Base-by-base conservation (phyloP, 2,113 vertebrate species). In the Emydocephalus ijimae region DNA sequence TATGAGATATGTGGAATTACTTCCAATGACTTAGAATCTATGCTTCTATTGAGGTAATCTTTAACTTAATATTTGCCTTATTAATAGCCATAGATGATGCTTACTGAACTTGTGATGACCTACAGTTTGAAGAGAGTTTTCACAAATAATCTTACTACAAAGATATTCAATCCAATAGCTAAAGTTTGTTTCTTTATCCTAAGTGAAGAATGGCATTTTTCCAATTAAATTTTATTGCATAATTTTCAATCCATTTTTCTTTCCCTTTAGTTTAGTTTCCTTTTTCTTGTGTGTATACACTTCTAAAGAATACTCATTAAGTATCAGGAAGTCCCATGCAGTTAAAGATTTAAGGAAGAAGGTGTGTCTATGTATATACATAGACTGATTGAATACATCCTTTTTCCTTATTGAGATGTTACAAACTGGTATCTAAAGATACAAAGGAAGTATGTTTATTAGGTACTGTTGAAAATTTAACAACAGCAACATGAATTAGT, bases 301-400 rank as follows among this genome's bases (percentile, higher is more conserved):
- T 59, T 85, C 26, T 57, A 56, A 69, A 89, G 93, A 64, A 55
- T 91, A 74, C 88, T 93, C 29, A 93, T 0, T 89, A 93, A 45
- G 92, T 74, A n/a, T 92, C 93, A 92, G 88, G 34, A 93, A 94
- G 3, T 94, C 90, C 6, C 15, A 69, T 45, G 18, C 20, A 93
- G 4, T 26, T 61, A 87, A 89, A 5, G 34, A 34, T 39, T 29
- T 48, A 85, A 21, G n/a, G 12, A 52, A 8, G 24, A 59, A 52
- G 85, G 21, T 39, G 69, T 56, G 21, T 43, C 48, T 85, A 3
- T 43, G 11, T 8, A 24, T 81, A 21, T 34, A 57, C 10, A 9
- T 59, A 64, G 56, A 11, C 56, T 88, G 85, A 8, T 7, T 81
- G 69, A 34, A 39, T 81, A 1, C 20, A 61, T 24, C 85, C 34